A percentile compares a stretch with the other conserved stretches of the same genome.
Conservation (phyloP, 1,140 invertebrate species). For the Aphidius gifuensis region DNA sequence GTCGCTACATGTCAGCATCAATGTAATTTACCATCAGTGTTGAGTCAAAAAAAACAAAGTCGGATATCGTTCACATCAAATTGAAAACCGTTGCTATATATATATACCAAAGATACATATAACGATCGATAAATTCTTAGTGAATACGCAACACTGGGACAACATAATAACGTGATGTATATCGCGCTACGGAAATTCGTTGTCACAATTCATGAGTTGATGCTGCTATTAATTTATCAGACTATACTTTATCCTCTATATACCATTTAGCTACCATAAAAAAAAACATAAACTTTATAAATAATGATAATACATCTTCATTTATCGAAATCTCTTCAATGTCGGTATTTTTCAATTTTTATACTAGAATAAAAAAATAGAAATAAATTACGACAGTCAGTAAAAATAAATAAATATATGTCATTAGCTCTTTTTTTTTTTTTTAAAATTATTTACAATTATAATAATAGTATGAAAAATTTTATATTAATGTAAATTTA, state of each 20-base stretch:
- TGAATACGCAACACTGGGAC: conserved; percentile 18
- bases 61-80: conserved; percentile 11
- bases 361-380: too few relatives aligned
- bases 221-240: conserved; percentile 9
- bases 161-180: conserved; percentile 26
- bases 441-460: too few relatives aligned
- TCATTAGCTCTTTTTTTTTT: too few relatives aligned
- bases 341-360: too few relatives aligned
- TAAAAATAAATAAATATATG: too few relatives aligned
- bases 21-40: conserved; percentile 15
- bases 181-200: conserved; percentile 19
- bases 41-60: background rate
- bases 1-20: conserved; percentile 2
- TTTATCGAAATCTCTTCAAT: too few relatives aligned
- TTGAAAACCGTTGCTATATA: conserved; percentile 18
- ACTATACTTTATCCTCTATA: background rate
- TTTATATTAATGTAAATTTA: too few relatives aligned
- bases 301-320: too few relatives aligned
- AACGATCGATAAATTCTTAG: conserved; percentile 24
- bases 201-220: conserved; percentile 6
- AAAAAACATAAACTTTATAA: too few relatives aligned
- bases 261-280: background rate
- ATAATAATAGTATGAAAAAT: too few relatives aligned
- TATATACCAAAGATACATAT: conserved; percentile 13
- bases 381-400: too few relatives aligned